Evolutionary conservation across 2,113 vertebrate genomes (phyloP).

Genomic region (Proteles cristata): DNA sequence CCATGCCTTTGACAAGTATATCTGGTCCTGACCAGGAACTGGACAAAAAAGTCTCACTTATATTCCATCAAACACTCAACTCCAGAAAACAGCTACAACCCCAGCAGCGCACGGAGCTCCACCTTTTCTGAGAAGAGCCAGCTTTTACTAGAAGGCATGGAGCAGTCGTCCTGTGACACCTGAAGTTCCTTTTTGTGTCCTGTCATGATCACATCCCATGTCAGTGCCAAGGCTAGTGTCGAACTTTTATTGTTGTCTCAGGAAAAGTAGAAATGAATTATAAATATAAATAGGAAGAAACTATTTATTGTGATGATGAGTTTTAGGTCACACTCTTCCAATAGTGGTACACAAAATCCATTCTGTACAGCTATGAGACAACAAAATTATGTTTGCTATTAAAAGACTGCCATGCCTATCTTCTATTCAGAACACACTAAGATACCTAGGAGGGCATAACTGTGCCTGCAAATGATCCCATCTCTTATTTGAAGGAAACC

Average conservation of each 20-base stretch:
- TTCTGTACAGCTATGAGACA: constrained; percentile 79
- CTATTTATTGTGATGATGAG: constrained; percentile 71
- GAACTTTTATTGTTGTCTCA: constrained; percentile 84
- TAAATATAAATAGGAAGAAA: constrained; percentile 79
- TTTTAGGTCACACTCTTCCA: constrained; percentile 77
- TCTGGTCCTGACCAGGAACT: constrained; percentile 90
- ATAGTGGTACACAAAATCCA: constrained; percentile 72
- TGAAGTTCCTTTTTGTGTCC: constrained; percentile 37
- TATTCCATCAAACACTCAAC: constrained; percentile 94
- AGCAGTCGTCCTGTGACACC: constrained; percentile 87
- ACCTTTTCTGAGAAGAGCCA: constrained; percentile 93
- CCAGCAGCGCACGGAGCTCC: constrained; percentile 91
- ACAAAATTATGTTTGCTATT: constrained; percentile 75
- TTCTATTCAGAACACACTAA: constrained; percentile 79
- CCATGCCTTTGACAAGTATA: constrained; percentile 87
- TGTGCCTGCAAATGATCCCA: not conserved
- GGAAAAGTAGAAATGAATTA: constrained; percentile 83
- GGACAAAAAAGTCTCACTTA: constrained; percentile 92
- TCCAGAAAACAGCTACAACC: constrained; percentile 93
- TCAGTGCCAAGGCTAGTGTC: constrained; percentile 85
- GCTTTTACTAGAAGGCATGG: constrained; percentile 89
- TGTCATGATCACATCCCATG: constrained; percentile 55
- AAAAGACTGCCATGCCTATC: constrained; percentile 76
- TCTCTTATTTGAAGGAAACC: constrained; percentile 82
- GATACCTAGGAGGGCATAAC: not conserved